phyloP scores from a whole-genome alignment of 2,888 invertebrate genomes.

The Metallyticus violacea region DNA sequence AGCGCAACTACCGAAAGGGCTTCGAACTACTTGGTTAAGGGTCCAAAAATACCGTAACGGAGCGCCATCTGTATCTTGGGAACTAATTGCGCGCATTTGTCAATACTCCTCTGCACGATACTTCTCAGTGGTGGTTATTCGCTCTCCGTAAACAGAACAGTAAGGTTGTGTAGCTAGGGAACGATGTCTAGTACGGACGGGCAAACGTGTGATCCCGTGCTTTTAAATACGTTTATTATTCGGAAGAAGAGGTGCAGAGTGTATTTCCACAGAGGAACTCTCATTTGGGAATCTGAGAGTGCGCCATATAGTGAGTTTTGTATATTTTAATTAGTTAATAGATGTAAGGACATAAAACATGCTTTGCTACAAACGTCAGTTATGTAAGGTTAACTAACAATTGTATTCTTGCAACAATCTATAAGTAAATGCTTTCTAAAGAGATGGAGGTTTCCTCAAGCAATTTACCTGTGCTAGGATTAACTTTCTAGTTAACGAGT shows the following conservation, averaged over 20 bases:
- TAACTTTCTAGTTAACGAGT: background rate
- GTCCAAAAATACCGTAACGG: background rate
- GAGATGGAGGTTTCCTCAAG: background rate
- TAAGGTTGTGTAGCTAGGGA: background rate
- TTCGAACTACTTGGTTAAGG: background rate
- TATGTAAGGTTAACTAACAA: background rate
- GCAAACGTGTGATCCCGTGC: slow-evolving; percentile 40
- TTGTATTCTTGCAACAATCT: too few relatives aligned
- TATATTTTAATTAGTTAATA: background rate
- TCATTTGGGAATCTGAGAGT: slow-evolving; percentile 62
- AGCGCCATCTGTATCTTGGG: background rate
- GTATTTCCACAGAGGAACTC: slow-evolving; percentile 58
- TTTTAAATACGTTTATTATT: slow-evolving; percentile 57
- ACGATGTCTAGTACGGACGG: slow-evolving; percentile 4
- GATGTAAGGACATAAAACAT: background rate
- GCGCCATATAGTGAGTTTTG: slow-evolving; percentile 53
- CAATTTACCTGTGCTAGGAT: background rate
- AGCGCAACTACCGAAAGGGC: background rate
- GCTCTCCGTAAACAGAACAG: background rate
- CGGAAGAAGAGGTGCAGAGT: slow-evolving; percentile 61
- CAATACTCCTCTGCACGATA: background rate
- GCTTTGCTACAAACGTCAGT: background rate
- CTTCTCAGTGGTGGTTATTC: background rate
- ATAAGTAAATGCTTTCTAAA: too few relatives aligned
- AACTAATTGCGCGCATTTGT: background rate